Evolutionary conservation across 2,797 vertebrate species (phyloP), one percentile per base, ranked within the genome.

Genomic region (Micromesistius poutassou): DNA sequence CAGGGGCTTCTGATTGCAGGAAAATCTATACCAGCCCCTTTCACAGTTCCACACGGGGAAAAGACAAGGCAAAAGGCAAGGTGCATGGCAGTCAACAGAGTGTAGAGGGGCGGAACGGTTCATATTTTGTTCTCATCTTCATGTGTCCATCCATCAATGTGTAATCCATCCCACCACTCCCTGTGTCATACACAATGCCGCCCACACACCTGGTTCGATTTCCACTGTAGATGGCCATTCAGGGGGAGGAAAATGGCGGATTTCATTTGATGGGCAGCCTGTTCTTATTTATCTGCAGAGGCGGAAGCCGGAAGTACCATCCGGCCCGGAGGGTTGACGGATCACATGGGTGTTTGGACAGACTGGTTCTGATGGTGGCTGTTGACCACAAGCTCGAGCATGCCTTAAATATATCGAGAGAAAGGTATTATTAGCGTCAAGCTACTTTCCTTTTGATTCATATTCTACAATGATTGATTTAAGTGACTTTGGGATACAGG

Each of bases 281-380:
- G 78, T 72, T 80, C 66, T 76, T 76, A 75, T 88, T 90, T 92
- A 91, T 92, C 93, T 94, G 91, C 90, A 91, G 80, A 93, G 90
- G 72, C 94, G 94, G 93, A 99, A 99, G 91, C 97, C 97, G 86
- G 95, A 93, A 35, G 97, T 97, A 82, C 97, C 97, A 76, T 99
- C 97, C 1, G 97, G 97, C 80, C 97, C 97, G 42, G 95, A 92
- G 1, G 97, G 97, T 85, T 99, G 97, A 88, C 97, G 93, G 87
- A 97, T 95, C 89, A 95, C 94, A 36, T 96, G 94, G 89, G 91
- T 96, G 94, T 96, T 95, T 85, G 92, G 94, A 82, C 94, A 90
- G 90, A 83, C 87, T 81, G 95, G 91, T 82, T 98, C 97, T 0
- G 87, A 78, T 40, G 86, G 78, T 78, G 87, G 88, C 76, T 90